phyloP scores from a whole-genome alignment of 2,888 invertebrate genomes.

The Colletes collaris region DNA sequence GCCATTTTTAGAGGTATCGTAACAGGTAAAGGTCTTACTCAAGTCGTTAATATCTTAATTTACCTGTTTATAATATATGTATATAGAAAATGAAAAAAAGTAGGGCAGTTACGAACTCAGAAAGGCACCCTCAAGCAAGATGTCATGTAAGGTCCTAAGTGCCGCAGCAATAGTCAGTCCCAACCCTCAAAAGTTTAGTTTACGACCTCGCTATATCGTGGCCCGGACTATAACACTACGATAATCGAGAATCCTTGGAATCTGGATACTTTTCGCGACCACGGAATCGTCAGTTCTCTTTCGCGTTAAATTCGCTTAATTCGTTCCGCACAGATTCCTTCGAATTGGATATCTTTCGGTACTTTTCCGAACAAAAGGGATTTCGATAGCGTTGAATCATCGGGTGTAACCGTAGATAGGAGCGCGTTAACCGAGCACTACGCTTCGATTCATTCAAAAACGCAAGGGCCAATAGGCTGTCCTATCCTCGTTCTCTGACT shows the following conservation, averaged over 20 bases:
- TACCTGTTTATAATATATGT: no score
- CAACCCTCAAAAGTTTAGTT: no score
- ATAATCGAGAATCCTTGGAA: background rate
- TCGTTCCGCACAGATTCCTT: background rate
- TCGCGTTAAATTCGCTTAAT: constrained; percentile 24
- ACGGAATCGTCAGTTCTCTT: background rate
- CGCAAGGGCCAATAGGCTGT: constrained; percentile 57
- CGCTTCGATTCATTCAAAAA: constrained; percentile 55
- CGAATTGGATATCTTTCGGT: constrained; percentile 21
- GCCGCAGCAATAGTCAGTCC: no score
- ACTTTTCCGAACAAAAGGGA: constrained; percentile 25
- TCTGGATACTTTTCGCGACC: background rate
- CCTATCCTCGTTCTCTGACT: constrained; percentile 55
- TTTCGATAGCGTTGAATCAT: constrained; percentile 19
- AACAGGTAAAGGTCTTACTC: no score
- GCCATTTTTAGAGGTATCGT: no score
- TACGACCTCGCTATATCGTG: no score
- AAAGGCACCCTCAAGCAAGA: no score
- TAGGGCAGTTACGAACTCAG: no score
- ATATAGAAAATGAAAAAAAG: no score
- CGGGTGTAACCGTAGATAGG: constrained; percentile 33
- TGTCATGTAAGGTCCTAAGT: no score
- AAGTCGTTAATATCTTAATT: no score
- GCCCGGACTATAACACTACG: no score
- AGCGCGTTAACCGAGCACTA: constrained; percentile 57